Evolutionary conservation across 1,140 invertebrate species (phyloP).

Genomic region (Caenorhabditis tropicalis): DNA sequence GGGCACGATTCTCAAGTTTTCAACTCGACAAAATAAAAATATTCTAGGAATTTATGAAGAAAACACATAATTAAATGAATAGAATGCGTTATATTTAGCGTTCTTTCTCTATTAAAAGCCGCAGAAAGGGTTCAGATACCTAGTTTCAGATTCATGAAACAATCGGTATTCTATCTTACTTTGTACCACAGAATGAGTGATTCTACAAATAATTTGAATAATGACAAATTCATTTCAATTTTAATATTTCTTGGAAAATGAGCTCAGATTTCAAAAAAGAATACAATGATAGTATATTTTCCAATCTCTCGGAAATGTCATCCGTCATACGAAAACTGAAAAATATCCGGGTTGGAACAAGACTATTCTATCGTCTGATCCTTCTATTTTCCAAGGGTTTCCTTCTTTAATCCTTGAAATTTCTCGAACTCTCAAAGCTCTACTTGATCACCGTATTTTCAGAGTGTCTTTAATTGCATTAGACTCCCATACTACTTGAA

Average conservation of each 20-base stretch:
- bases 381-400: neutral
- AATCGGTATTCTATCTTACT: no score
- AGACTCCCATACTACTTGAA: neutral
- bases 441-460: neutral
- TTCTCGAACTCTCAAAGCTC: neutral
- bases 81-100: no score
- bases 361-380: neutral
- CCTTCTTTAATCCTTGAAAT: neutral
- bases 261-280: neutral
- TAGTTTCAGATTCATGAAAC: no score
- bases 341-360: neutral
- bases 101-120: no score
- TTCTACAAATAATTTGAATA: no score
- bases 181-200: no score
- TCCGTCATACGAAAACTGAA: neutral
- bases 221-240: neutral
- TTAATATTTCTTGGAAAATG: neutral
- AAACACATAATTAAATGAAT: no score
- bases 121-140: no score
- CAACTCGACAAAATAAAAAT: no score
- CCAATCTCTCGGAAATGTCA: neutral
- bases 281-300: no score
- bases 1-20: neutral
- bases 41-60: no score
- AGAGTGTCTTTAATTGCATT: neutral